A percentile compares a stretch with the other conserved stretches of the same genome.
Conservation (phyloP, 2,888 invertebrate genomes). For the Diploptera punctata region DNA sequence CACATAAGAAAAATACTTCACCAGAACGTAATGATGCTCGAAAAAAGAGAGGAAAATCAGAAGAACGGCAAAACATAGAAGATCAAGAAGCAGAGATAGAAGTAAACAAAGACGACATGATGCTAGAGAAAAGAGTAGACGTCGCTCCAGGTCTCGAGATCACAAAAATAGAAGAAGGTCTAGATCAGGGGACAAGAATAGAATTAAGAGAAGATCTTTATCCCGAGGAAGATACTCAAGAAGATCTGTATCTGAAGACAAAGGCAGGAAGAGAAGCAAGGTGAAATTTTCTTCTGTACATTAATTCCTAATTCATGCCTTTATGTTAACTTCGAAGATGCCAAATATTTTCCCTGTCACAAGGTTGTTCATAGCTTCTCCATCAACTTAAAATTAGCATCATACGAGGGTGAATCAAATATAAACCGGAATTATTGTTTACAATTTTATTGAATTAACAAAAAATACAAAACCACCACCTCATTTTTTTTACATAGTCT, state of each 20-base stretch:
- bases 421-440: too few species aligned
- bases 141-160: background rate
- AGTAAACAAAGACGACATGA: background rate
- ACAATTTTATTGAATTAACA: too few species aligned
- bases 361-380: too few species aligned
- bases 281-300: background rate
- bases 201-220: background rate
- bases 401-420: too few species aligned
- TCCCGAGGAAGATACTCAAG: background rate
- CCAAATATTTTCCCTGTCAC: too few species aligned
- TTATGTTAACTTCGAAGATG: too few species aligned
- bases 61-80: background rate
- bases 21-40: background rate
- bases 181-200: constrained; percentile 6
- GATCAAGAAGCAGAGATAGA: constrained; percentile 11
- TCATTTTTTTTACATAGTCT: too few species aligned
- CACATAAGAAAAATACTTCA: background rate
- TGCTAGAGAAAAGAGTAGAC: background rate
- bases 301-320: too few species aligned
- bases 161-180: constrained; percentile 11
- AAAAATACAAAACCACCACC: too few species aligned
- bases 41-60: background rate
- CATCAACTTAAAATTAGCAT: too few species aligned
- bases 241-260: background rate
- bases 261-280: background rate